Base-by-base conservation (phyloP, 2,797 vertebrate species). In the Halcyon leucocephala region DNA sequence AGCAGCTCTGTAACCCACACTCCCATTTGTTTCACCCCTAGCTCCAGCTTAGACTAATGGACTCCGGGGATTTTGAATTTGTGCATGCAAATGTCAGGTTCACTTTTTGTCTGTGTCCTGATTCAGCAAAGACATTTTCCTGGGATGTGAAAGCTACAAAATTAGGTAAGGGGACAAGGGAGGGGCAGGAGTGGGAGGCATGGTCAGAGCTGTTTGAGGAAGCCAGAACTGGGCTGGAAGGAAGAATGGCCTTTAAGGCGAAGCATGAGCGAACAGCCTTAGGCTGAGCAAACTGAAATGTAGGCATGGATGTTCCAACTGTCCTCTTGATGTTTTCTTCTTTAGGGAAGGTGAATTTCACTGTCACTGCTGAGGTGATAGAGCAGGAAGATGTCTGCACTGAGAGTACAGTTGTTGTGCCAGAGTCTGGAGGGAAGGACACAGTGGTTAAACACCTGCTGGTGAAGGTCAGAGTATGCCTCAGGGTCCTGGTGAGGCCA, bases 71-170 rank as follows among this genome's bases (percentile, higher is more conserved):
- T 81, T 96, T 96, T 89, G 95, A 97, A 80, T 96, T 94, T 81
- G 78, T 96, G 57, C 96, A 96, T 37, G 55, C 96, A 95, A 90
- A 97, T 95, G 42, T 80, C 78, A 87, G 21, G 35, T 98, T 98
- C 97, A 97, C 77, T 6, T 28, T 83, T 89, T 99, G 99, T 92
- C 90, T 99, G 67, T 99, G 98, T 60, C 97, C 96, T 9, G 98
- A 98, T 18, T 98, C 98, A 95, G 98, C 98, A 96, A 96, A 96
- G 89, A 98, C 98, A 39, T 98, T 98, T 96, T 97, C 96, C 31
- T 99, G 99, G 99, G 98, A 98, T 2, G 90, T 99, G 69, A 96
- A 95, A 61, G 79, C 95, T 89, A 97, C 91, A 87, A 96, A 94
- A 93, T 86, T 96, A 94, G 95, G 96, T 96, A 81, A 94, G 84